phyloP scores from a whole-genome alignment of 2,888 invertebrate genomes.

The Camponotus fellah region DNA sequence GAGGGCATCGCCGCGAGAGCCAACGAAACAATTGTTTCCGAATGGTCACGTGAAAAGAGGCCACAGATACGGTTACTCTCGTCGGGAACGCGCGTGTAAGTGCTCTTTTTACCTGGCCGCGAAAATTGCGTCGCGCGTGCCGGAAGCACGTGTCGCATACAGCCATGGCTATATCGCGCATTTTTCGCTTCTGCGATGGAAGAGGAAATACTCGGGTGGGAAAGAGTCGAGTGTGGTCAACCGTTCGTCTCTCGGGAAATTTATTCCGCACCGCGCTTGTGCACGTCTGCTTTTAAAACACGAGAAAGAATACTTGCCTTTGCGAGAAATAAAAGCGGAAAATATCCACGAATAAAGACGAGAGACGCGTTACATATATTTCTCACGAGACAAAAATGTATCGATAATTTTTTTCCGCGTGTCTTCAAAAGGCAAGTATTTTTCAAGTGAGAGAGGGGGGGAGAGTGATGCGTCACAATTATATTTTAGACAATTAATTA shows the following conservation, averaged over 20 bases:
- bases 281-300: background rate
- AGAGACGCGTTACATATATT: background rate
- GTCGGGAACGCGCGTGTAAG: slow-evolving; percentile 15
- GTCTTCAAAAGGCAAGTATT: background rate
- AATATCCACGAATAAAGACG: background rate
- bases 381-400: background rate
- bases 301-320: background rate
- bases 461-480: background rate
- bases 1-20: background rate
- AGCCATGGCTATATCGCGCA: background rate
- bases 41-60: slow-evolving; percentile 58
- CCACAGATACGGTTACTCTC: slow-evolving; percentile 51
- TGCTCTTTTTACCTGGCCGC: slow-evolving; percentile 17
- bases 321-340: background rate
- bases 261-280: background rate
- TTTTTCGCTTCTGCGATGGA: background rate
- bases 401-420: background rate
- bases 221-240: background rate
- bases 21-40: slow-evolving; percentile 54
- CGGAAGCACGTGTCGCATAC: background rate
- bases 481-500: background rate
- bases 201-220: background rate
- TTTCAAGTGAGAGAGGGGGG: background rate
- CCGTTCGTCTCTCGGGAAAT: background rate
- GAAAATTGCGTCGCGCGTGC: background rate